Evolutionary conservation across 2,113 vertebrate genomes (phyloP).

Genomic region (Oreocharis arfaki): DNA sequence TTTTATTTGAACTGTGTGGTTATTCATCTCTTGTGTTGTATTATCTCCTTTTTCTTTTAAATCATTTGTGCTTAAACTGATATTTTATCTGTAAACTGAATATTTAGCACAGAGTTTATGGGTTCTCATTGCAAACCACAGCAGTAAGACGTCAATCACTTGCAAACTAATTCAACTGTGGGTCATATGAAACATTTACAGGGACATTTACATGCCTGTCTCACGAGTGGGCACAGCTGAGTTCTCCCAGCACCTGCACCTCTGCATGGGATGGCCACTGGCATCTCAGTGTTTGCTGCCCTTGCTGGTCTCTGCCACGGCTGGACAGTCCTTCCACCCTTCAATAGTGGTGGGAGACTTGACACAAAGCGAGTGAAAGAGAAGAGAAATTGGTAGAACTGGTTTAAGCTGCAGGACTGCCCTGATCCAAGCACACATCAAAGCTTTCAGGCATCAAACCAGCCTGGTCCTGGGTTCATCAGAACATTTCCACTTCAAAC

Average conservation of each 20-base stretch:
- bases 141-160: not conserved
- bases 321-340: not conserved
- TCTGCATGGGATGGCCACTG: not conserved
- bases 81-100: not conserved
- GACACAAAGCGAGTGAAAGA: accelerated
- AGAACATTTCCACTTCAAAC: conserved; percentile 37
- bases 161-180: not conserved
- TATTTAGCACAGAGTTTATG: not conserved
- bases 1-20: not conserved
- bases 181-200: not conserved
- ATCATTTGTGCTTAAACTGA: not conserved
- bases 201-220: not conserved
- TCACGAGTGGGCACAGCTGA: accelerated
- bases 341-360: not conserved
- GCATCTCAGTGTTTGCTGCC: accelerated
- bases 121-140: not conserved
- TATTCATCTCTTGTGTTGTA: not conserved
- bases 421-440: not conserved
- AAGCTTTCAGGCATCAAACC: not conserved
- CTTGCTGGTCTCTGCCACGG: not conserved
- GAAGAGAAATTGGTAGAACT: not conserved
- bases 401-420: not conserved
- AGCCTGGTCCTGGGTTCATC: not conserved
- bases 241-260: too few relatives aligned
- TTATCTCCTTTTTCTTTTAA: not conserved